Evolutionary conservation across 2,113 vertebrate species (phyloP).

Genomic region (Tauraco erythrolophus): DNA sequence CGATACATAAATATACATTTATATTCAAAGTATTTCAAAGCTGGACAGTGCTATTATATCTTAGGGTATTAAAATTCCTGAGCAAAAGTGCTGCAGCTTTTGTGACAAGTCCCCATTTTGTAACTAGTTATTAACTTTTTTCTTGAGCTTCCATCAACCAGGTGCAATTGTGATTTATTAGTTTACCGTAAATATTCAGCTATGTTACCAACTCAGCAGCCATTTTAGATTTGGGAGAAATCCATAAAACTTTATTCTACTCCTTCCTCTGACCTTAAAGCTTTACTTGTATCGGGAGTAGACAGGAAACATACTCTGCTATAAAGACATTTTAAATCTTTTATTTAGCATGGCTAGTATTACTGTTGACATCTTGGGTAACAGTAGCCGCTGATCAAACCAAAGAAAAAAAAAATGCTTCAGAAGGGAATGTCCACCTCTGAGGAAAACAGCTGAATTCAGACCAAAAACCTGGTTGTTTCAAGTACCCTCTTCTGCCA

Average conservation of each 20-base stretch:
- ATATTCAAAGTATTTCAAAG: background rate
- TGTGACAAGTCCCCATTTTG: background rate
- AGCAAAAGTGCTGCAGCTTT: background rate
- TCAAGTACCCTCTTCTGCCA: background rate
- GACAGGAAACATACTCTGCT: background rate
- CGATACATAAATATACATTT: background rate
- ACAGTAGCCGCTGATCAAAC: background rate
- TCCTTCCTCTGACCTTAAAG: background rate
- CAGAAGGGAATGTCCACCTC: background rate
- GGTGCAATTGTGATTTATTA: background rate
- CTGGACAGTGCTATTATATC: background rate
- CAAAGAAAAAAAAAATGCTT: background rate
- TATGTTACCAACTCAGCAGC: background rate
- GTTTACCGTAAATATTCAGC: background rate
- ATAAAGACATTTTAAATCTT: background rate
- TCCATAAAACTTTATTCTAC: background rate
- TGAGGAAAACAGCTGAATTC: background rate
- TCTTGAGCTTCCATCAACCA: background rate
- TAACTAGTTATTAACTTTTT: background rate
- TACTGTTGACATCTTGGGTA: background rate
- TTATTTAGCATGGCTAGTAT: background rate
- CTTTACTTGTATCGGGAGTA: background rate
- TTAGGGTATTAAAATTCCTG: background rate
- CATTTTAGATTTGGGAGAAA: background rate
- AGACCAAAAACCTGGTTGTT: background rate